Evolutionary conservation across 2,888 invertebrate genomes (phyloP), one percentile per base, ranked within the genome.

Genomic region (Xestia ashworthii): DNA sequence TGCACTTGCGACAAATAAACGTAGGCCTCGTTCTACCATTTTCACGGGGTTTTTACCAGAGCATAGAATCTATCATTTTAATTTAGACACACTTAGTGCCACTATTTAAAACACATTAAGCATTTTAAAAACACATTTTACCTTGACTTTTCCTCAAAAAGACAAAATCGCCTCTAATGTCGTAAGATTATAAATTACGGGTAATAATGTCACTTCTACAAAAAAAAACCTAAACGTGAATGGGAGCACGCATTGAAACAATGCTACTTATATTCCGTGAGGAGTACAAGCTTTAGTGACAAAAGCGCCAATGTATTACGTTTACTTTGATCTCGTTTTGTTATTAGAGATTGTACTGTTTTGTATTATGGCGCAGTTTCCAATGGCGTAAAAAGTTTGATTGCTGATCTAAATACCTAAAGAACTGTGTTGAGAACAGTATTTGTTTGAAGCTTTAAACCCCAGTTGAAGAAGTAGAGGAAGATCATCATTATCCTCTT

Each of bases 171-270:
- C 16, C 12, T 50, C 11, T 41, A n/a, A 72, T 70, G 32, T 62
- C 50, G 48, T 22, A 78, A 74, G 53, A 46, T n/a, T n/a, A 53
- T 1, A n/a, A n/a, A 8, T n/a, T n/a, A 44, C 1, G 65, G n/a
- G n/a, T n/a, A n/a, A n/a, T n/a, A 69, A 69, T 71, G 71, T 53
- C 64, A 69, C 62, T 46, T 22, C 6, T 50, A 19, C 50, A 0
- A 64, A 25, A 32, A 68, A 71, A 66, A 48, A 53, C 0, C 3
- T 11, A 44, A 71, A 72, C 50, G 67, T 50, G 48, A 84, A 74
- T 76, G 67, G 67, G 71, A 66, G 3, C 84, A 80, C 58, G 62
- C 41, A 9, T 60, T 41, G 14, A 62, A 83, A 84, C 86, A 84
- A 84, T 84, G 84, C 62, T 32, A 16, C 32, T 55, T 50, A 64